Percentiles rank a stretch among this genome's conserved stretches.
phyloP scores from a whole-genome alignment of 1,140 invertebrate species.

The Dinoponera quadriceps region DNA sequence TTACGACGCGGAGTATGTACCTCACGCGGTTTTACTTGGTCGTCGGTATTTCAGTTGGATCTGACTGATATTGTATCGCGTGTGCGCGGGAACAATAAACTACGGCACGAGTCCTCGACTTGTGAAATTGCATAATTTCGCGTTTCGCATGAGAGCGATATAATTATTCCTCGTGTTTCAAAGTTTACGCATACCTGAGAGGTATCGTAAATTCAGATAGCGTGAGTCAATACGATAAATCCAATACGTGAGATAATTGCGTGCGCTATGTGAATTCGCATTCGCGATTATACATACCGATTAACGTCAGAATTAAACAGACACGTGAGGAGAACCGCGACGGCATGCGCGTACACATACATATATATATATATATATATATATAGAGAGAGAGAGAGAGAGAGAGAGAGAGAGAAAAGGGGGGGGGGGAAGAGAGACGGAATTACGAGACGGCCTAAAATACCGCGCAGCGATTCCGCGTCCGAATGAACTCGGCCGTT shows the following conservation, averaged over 20 bases:
- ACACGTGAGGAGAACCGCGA: not conserved
- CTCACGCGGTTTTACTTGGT: not conserved
- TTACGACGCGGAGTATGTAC: no score
- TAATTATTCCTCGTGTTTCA: conserved; percentile 10
- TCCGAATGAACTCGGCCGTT: not conserved
- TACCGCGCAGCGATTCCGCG: conserved; percentile 21
- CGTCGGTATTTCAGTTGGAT: not conserved
- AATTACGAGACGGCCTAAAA: conserved; percentile 3
- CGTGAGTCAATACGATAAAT: conserved; percentile 49
- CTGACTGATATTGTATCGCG: not conserved
- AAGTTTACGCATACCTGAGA: conserved; percentile 28
- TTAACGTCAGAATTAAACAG: conserved; percentile 37
- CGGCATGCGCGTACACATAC: not conserved
- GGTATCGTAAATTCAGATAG: conserved; percentile 27
- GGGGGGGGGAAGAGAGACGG: not conserved
- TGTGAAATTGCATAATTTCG: conserved; percentile 18
- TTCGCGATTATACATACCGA: conserved; percentile 6
- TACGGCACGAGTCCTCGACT: not conserved
- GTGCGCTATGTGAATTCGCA: conserved; percentile 1
- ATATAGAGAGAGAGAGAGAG: no score
- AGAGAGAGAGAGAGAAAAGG: no score
- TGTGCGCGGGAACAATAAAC: not conserved
- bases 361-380: no score
- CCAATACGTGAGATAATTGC: conserved; percentile 20
- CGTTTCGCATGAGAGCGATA: conserved; percentile 13